Evolutionary conservation across 2,113 vertebrate genomes (phyloP).

Genomic region (Ictidomys tridecemlineatus): DNA sequence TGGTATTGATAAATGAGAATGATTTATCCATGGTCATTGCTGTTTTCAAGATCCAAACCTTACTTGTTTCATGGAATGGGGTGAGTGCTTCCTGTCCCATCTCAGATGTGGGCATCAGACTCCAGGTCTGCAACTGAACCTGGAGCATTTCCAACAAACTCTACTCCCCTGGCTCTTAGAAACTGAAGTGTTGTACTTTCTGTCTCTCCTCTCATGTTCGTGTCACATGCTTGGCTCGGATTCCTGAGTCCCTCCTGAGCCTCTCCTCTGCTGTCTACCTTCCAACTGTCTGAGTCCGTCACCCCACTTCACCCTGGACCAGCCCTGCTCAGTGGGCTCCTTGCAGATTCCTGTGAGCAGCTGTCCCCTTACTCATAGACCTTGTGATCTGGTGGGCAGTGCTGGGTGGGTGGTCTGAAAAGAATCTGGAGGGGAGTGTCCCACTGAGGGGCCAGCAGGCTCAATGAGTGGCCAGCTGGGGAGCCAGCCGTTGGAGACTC

Average conservation of each 20-base stretch:
- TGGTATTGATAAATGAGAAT: neutral
- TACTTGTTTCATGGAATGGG: no score
- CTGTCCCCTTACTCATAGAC: no score
- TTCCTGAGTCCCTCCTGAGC: neutral
- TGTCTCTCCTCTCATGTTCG: neutral
- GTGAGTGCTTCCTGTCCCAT: accelerated
- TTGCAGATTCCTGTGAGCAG: no score
- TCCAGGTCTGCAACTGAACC: neutral
- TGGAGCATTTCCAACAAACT: neutral
- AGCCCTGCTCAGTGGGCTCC: no score
- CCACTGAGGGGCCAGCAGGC: no score
- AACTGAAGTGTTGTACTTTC: neutral
- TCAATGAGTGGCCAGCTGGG: no score
- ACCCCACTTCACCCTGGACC: neutral
- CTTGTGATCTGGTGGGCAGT: neutral
- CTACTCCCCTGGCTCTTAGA: no score
- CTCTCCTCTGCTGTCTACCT: neutral
- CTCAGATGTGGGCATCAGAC: neutral
- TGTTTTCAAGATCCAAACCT: neutral
- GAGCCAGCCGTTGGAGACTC: no score
- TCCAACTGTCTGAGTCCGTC: neutral
- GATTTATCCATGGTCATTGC: neutral
- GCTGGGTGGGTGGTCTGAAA: neutral
- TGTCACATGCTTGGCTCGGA: neutral
- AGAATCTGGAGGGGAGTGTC: neutral